Conservation (phyloP, 2,113 vertebrate genomes). For the Anarhynchus alexandrinus region DNA sequence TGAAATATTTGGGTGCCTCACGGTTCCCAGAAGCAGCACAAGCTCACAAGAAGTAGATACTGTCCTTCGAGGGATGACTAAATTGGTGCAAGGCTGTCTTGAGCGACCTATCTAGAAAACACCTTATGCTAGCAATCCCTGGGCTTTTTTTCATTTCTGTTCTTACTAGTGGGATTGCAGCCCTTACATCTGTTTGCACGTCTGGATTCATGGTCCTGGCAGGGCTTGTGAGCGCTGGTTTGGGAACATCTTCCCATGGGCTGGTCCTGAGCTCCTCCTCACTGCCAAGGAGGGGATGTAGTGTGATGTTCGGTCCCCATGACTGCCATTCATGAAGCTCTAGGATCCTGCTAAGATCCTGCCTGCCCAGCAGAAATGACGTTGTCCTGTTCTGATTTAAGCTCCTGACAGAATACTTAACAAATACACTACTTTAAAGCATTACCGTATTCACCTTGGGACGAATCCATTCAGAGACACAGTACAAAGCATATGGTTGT, state of each 20-base stretch:
- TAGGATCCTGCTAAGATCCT: background rate
- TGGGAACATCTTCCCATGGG: background rate
- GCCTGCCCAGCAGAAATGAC: background rate
- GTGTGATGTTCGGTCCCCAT: background rate
- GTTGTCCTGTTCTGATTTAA: conserved; percentile 53
- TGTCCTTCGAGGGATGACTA: background rate
- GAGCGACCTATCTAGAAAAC: background rate
- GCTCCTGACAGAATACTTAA: conserved; percentile 62
- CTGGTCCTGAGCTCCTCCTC: background rate
- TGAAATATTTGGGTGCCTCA: background rate
- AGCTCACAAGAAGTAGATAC: background rate
- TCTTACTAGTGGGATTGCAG: background rate
- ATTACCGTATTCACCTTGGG: conserved; percentile 35
- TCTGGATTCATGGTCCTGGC: background rate
- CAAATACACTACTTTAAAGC: conserved; percentile 69
- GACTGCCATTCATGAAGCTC: background rate
- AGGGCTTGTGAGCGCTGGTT: fast-evolving
- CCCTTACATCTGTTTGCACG: background rate
- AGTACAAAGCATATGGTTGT: conserved; percentile 44
- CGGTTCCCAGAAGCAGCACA: background rate
- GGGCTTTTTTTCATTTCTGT: background rate
- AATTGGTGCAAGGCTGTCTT: background rate
- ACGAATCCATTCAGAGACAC: conserved; percentile 25
- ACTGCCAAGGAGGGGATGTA: background rate
- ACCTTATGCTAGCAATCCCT: background rate